phyloP scores from a whole-genome alignment of 2,888 invertebrate genomes.

The Imbricaverruca yamaguchii region DNA sequence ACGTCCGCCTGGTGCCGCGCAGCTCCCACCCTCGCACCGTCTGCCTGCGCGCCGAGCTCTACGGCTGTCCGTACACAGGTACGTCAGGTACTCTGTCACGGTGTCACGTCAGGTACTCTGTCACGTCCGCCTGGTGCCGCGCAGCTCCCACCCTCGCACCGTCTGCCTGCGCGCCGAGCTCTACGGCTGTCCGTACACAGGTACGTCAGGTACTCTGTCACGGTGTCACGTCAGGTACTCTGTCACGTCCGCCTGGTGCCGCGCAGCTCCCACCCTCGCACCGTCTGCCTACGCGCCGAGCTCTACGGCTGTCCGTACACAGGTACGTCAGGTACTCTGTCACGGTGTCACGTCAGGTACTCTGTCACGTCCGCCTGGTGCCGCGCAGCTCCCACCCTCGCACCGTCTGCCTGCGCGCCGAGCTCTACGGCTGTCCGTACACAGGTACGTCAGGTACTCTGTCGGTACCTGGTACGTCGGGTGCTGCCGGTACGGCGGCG shows the following conservation, averaged over 20 bases:
- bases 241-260: conserved; percentile 49
- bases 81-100: conserved; percentile 42
- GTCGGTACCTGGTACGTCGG: no score
- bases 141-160: conserved; percentile 44
- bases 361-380: conserved; percentile 46
- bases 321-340: conserved; percentile 40
- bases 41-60: conserved; percentile 49
- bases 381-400: conserved; percentile 46
- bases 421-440: conserved; percentile 49
- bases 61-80: conserved; percentile 1
- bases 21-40: conserved; percentile 46
- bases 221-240: conserved; percentile 46
- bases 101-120: conserved; percentile 47
- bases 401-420: conserved; percentile 50
- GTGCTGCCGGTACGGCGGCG: no score
- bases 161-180: conserved; percentile 50
- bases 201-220: conserved; percentile 43
- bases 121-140: conserved; percentile 48
- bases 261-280: conserved; percentile 44
- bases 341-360: conserved; percentile 49
- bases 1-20: conserved; percentile 48
- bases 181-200: conserved; percentile 39
- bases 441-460: conserved; percentile 37
- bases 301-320: conserved; percentile 48
- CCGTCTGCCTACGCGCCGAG: conserved; percentile 50